These are phyloP conservation scores for Xiphorhynchus erythropygius DNA, from an alignment of 2,797 vertebrate genomes.

Conservation along the genomic window DNA sequence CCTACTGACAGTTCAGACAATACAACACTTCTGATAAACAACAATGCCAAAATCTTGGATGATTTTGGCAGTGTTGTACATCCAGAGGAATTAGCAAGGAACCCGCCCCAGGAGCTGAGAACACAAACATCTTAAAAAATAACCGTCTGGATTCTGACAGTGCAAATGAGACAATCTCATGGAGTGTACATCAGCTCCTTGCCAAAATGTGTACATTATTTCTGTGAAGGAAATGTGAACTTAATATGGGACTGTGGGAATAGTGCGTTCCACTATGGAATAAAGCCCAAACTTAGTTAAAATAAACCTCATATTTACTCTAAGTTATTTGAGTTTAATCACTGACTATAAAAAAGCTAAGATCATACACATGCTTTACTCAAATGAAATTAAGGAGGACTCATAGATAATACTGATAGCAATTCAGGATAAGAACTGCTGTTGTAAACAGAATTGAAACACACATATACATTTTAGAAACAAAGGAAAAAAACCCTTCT, in stretches of 20 bases:
- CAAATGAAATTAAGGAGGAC: background rate
- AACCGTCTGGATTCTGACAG: background rate
- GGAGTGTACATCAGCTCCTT: background rate
- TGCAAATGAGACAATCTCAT: background rate
- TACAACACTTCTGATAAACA: background rate
- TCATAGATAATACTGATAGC: background rate
- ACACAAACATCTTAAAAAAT: background rate
- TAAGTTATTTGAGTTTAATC: background rate
- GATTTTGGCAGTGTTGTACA: background rate
- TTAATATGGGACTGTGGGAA: background rate
- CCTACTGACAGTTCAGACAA: background rate
- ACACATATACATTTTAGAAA: background rate
- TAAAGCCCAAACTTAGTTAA: background rate
- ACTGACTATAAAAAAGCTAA: background rate
- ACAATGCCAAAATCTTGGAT: background rate
- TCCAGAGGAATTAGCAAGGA: background rate
- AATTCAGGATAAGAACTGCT: background rate
- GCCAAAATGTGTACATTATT: background rate
- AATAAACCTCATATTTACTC: background rate
- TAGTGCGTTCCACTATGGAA: background rate
- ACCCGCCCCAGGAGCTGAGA: background rate
- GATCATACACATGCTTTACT: background rate
- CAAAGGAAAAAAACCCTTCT: background rate
- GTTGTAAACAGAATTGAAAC: background rate
- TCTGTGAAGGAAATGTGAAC: background rate